These are phyloP conservation scores for Charaxes varanes DNA, from an alignment of 1,140 invertebrate species.

Conservation along the genomic window DNA sequence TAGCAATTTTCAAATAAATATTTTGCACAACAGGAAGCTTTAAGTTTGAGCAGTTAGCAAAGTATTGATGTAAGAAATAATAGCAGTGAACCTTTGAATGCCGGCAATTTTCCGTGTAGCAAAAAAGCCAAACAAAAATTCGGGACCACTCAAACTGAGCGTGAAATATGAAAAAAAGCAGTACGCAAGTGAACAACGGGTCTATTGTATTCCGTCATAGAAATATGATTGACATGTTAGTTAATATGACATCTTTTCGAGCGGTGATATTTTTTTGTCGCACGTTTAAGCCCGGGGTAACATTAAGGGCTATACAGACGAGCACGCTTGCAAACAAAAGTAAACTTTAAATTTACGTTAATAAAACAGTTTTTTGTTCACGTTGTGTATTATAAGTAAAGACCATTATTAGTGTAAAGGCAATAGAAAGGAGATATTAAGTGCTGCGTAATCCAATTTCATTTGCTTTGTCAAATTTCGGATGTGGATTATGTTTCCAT, in stretches of 20 bases:
- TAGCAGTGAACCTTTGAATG: conserved; percentile 34
- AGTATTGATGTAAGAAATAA: too few species aligned
- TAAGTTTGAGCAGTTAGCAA: too few species aligned
- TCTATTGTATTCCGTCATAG: conserved; percentile 63
- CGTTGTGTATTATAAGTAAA: too few species aligned
- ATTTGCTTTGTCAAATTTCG: conserved; percentile 62
- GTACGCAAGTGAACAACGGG: conserved; percentile 63
- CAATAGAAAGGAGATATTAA: conserved; percentile 62
- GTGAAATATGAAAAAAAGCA: conserved; percentile 61
- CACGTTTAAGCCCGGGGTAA: conserved; percentile 27
- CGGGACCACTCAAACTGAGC: conserved; percentile 47
- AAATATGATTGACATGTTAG: conserved; percentile 73
- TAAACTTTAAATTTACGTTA: conserved; percentile 2
- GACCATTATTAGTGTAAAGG: conserved; percentile 31
- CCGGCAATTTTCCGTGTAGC: conserved; percentile 37
- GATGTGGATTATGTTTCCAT: conserved; percentile 70
- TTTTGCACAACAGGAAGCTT: conserved; percentile 11
- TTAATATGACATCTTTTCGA: conserved; percentile 72
- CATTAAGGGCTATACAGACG: conserved; percentile 17
- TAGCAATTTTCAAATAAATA: too few species aligned
- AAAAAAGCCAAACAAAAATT: conserved; percentile 38
- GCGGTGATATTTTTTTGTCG: conserved; percentile 73
- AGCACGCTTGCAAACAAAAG: not conserved
- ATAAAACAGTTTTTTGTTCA: too few species aligned
- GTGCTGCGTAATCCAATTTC: conserved; percentile 66